Evolutionary conservation across 2,888 invertebrate genomes (phyloP), one percentile per base, ranked within the genome.

Genomic region (Lagria hirta): DNA sequence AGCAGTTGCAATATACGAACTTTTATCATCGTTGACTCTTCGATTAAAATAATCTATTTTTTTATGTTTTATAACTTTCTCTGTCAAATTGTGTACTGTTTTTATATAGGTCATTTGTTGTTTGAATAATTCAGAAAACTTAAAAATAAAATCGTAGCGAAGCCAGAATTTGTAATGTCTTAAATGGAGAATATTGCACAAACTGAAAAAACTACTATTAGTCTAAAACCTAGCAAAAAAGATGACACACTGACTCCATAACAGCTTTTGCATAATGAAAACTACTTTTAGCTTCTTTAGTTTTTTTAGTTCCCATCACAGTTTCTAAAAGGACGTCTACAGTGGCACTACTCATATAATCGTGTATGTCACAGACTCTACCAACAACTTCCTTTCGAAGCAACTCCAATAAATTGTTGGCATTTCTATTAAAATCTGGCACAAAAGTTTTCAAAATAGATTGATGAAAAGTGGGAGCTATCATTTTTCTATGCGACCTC

Each of bases 391-490:
- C 85, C 56, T 81, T 80, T 68, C 80, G 79, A 69, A 88, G 73
- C 62, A 82, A 86, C 41, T 81, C 78, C 2, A 88, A 85, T 3
- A 87, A 84, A 37, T 82, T 79, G 24, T 79, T 77, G 22, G 88
- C 87, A 73, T 89, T 89, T 50, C 84, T 85, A 65, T 90, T 89
- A 75, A 90, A 90, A 21, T 88, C 74, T 62, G 87, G 86, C 60
- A 90, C 86, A 74, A 90, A 90, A 58, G 87, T 86, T 76, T 89
- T 89, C 57, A 90, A 73, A 1, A 90, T 88, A 70, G 89, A 89
- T 71, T 89, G 76, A 65, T 90, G 89, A 82, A 90, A 90, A 50
- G 89, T 89, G 26, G 90, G 90, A 4, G 89, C 89, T 55, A 90
- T 90, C 57, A 90, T 73, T 74, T 89, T 89, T 57, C 90, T 81